Percentiles rank a stretch among this genome's conserved stretches.
These are phyloP conservation scores for Poeciliopsis turneri DNA, from an alignment of 2,797 vertebrate genomes.

Conservation along the genomic window DNA sequence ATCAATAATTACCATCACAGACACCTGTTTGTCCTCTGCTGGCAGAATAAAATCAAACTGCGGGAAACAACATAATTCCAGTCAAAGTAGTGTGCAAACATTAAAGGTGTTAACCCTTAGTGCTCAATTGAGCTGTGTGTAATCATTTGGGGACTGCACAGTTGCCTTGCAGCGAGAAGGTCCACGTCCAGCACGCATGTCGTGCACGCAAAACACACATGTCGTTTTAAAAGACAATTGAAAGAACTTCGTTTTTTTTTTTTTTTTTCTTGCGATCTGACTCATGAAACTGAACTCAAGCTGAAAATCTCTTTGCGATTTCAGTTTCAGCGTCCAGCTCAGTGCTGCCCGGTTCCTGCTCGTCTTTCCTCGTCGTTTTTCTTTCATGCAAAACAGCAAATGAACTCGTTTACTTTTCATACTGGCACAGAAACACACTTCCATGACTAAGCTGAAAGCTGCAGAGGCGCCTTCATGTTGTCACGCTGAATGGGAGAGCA, in stretches of 20 bases:
- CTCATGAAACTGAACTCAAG: constrained; percentile 5
- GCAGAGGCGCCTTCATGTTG: constrained; percentile 27
- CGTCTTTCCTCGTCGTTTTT: neutral
- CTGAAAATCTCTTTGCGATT: neutral
- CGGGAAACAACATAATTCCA: neutral
- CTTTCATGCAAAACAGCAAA: neutral
- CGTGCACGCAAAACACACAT: no score
- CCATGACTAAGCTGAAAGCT: constrained; percentile 8
- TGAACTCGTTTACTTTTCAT: neutral
- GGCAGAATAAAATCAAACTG: neutral
- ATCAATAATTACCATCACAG: constrained; percentile 7
- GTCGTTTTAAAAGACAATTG: no score
- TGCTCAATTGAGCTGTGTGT: neutral
- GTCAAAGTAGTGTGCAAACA: neutral
- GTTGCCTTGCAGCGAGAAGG: neutral
- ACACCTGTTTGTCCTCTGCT: neutral
- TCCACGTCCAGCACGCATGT: neutral
- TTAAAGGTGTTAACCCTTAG: neutral
- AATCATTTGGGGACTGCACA: neutral
- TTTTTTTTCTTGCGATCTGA: neutral
- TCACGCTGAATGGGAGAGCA: constrained; percentile 29
- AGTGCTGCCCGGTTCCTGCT: neutral
- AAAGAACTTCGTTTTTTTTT: neutral
- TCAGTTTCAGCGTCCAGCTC: neutral
- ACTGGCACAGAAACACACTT: neutral